A percentile compares a stretch with the other conserved stretches of the same genome.
phyloP scores from a whole-genome alignment of 2,113 vertebrate species.

The Oreochromis niloticus region DNA sequence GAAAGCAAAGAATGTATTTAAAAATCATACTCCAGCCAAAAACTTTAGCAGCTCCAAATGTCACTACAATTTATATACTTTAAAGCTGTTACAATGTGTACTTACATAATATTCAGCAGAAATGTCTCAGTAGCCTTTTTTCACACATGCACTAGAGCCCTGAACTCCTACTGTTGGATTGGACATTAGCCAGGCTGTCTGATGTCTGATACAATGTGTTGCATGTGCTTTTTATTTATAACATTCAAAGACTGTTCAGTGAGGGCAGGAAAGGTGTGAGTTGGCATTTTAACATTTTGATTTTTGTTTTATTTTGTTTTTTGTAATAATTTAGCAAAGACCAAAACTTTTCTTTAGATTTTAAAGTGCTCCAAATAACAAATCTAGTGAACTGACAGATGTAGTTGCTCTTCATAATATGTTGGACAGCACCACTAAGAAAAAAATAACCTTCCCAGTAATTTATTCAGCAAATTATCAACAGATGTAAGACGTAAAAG shows the following conservation, averaged over 20 bases:
- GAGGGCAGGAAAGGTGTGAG: background rate
- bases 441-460: background rate
- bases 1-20: background rate
- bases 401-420: background rate
- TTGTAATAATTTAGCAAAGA: background rate
- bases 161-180: background rate
- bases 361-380: background rate
- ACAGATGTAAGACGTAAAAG: background rate
- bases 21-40: background rate
- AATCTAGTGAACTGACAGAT: background rate
- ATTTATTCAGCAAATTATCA: background rate
- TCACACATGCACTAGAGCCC: background rate
- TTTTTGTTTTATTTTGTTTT: background rate
- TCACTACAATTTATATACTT: background rate
- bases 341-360: background rate
- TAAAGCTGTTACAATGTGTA: background rate
- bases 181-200: background rate
- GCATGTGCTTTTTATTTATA: background rate
- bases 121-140: background rate
- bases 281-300: background rate
- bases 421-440: background rate
- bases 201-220: background rate
- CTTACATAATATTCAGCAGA: background rate
- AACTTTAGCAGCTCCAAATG: background rate
- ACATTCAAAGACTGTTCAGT: background rate